Evolutionary conservation across 2,797 vertebrate genomes (phyloP).

Genomic region (Corythornis leucogaster): DNA sequence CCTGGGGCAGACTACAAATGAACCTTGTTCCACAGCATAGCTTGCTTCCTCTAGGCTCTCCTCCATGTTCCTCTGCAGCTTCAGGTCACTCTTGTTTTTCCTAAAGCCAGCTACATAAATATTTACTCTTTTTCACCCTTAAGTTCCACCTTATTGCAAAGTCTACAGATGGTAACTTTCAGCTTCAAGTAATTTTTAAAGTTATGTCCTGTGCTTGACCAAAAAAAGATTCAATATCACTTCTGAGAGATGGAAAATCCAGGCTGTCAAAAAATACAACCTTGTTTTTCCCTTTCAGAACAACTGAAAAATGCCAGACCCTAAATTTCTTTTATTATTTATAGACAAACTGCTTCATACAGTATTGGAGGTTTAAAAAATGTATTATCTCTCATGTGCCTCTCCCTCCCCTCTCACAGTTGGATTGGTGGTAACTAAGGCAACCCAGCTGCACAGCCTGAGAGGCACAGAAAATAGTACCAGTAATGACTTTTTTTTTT

Average conservation of each 20-base stretch:
- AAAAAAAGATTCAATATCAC: background rate
- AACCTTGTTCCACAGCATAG: background rate
- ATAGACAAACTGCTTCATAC: conserved; percentile 37
- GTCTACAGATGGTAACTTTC: background rate
- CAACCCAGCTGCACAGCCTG: conserved; percentile 65
- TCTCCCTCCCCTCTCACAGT: conserved; percentile 50
- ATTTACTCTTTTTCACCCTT: background rate
- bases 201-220: background rate
- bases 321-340: conserved; percentile 59
- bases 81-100: background rate
- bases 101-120: background rate
- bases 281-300: background rate
- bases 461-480: conserved; percentile 65
- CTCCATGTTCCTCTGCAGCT: background rate
- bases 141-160: background rate
- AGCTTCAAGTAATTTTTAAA: conserved; percentile 7
- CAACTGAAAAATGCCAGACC: background rate
- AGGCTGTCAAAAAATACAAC: background rate
- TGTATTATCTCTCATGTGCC: conserved; percentile 40
- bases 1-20: background rate
- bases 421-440: conserved; percentile 65
- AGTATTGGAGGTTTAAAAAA: conserved; percentile 54
- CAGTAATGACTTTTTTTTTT: conserved; percentile 37
- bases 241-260: conserved; percentile 4
- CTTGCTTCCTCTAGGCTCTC: background rate